Evolutionary conservation across 2,113 vertebrate genomes (phyloP).

Genomic region (Psettodes erumei): DNA sequence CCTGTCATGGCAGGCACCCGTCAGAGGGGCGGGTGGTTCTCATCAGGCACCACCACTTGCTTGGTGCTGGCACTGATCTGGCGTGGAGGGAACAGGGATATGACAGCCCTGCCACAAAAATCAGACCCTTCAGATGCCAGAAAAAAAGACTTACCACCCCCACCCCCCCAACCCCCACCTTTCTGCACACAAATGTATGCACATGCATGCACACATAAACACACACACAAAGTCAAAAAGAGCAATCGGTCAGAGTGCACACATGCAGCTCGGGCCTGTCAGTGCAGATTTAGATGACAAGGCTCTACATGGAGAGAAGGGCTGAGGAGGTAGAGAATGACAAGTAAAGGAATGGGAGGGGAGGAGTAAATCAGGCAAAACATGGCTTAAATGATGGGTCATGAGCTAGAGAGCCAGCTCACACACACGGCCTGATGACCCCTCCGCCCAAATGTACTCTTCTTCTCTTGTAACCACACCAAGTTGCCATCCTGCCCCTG

Average conservation of each 20-base stretch:
- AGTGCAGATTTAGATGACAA: constrained; percentile 57
- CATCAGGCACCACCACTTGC: constrained; percentile 77
- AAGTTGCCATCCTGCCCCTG: constrained; percentile 60
- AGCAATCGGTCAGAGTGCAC: constrained; percentile 90
- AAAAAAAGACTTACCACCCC: constrained; percentile 81
- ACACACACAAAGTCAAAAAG: constrained; percentile 88
- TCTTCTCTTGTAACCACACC: constrained; percentile 40
- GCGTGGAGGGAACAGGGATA: constrained; percentile 84
- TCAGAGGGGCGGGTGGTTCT: constrained; percentile 88
- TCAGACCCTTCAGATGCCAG: constrained; percentile 87
- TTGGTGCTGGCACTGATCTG: constrained; percentile 86
- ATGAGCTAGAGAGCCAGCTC: constrained; percentile 70
- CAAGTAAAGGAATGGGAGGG: constrained; percentile 23
- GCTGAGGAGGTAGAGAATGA: constrained; percentile 48
- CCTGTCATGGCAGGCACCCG: constrained; percentile 91
- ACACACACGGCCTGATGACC: constrained; percentile 70
- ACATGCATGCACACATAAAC: constrained; percentile 39
- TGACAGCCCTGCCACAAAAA: constrained; percentile 98
- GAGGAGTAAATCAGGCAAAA: constrained; percentile 28
- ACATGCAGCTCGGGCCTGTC: constrained; percentile 85
- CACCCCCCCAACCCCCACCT: too few species aligned
- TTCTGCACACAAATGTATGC: constrained; percentile 32
- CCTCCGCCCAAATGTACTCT: constrained; percentile 32
- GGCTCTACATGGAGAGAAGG: constrained; percentile 45
- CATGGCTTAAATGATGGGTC: constrained; percentile 73